Conservation (phyloP, 2,888 invertebrate genomes). For the Xestia xanthographa region DNA sequence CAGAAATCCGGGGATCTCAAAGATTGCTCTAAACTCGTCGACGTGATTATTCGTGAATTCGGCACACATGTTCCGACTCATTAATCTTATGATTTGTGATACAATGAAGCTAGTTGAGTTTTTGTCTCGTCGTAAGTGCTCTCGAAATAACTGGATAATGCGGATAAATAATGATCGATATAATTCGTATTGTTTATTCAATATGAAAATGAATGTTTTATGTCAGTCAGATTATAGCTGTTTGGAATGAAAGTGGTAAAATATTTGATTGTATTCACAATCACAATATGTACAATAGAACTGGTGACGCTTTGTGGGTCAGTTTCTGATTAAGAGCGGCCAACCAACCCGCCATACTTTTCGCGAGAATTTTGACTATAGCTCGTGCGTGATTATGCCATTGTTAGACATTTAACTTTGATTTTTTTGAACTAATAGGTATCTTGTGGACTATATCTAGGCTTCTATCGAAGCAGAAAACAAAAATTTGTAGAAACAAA, state of each 20-base stretch:
- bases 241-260: neutral
- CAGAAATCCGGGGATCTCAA: neutral
- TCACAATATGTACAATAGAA: neutral
- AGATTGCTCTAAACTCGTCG: conserved; percentile 10
- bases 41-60: conserved; percentile 1
- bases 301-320: neutral
- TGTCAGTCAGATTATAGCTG: conserved; percentile 7
- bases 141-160: conserved; percentile 36
- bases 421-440: too few relatives aligned
- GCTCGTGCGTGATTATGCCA: too few relatives aligned
- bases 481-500: too few relatives aligned
- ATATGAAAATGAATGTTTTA: neutral
- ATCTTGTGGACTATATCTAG: too few relatives aligned
- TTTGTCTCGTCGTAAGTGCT: conserved; percentile 32
- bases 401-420: too few relatives aligned
- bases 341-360: too few relatives aligned
- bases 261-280: conserved; percentile 9
- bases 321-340: neutral
- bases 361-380: too few relatives aligned
- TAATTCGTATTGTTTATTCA: conserved; percentile 5
- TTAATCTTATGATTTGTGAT: conserved; percentile 45
- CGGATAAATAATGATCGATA: conserved; percentile 12
- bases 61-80: conserved; percentile 38
- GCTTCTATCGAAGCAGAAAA: too few relatives aligned
- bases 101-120: conserved; percentile 14